These are phyloP conservation scores for Drosophila anomelani DNA, from an alignment of 2,888 invertebrate species.

Conservation along the genomic window DNA sequence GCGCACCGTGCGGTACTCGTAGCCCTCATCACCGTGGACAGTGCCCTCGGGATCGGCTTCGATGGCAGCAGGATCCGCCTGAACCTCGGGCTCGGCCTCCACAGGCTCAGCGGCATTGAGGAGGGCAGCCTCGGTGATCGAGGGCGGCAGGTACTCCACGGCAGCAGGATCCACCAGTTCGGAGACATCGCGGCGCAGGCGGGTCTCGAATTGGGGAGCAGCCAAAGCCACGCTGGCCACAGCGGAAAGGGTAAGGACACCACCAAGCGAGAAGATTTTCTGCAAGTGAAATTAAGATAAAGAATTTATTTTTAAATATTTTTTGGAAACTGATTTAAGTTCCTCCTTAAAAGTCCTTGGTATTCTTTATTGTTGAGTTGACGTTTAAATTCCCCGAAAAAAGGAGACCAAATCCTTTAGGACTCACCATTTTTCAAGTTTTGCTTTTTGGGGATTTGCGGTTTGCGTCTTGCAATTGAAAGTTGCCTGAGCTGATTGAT, in stretches of 20 bases:
- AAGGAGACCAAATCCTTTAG: slow-evolving; percentile 1
- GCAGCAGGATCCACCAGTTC: slow-evolving; percentile 57
- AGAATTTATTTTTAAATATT: too few species aligned
- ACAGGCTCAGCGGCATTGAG: slow-evolving; percentile 51
- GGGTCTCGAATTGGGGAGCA: slow-evolving; percentile 47
- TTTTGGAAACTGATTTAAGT: neutral
- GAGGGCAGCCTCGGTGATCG: slow-evolving; percentile 36
- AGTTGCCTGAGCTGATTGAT: slow-evolving; percentile 71
- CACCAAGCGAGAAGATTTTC: slow-evolving; percentile 74
- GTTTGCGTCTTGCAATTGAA: slow-evolving; percentile 71
- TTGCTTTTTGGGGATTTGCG: slow-evolving; percentile 34
- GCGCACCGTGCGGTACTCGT: slow-evolving; percentile 73
- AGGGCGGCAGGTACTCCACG: slow-evolving; percentile 58
- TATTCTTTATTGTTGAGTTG: neutral
- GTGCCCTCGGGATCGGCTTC: slow-evolving; percentile 42
- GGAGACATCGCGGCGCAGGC: slow-evolving; percentile 74
- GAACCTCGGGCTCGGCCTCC: slow-evolving; percentile 16
- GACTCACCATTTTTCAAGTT: slow-evolving; percentile 66
- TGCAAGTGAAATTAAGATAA: slow-evolving; percentile 23
- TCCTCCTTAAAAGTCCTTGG: neutral
- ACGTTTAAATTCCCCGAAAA: neutral
- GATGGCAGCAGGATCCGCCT: slow-evolving; percentile 15
- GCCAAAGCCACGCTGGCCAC: slow-evolving; percentile 69
- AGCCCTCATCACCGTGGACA: slow-evolving; percentile 61
- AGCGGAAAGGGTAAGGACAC: slow-evolving; percentile 65